A percentile compares a stretch with the other conserved stretches of the same genome.
Conservation (phyloP, 2,113 vertebrate species). For the Aplodontia rufa region DNA sequence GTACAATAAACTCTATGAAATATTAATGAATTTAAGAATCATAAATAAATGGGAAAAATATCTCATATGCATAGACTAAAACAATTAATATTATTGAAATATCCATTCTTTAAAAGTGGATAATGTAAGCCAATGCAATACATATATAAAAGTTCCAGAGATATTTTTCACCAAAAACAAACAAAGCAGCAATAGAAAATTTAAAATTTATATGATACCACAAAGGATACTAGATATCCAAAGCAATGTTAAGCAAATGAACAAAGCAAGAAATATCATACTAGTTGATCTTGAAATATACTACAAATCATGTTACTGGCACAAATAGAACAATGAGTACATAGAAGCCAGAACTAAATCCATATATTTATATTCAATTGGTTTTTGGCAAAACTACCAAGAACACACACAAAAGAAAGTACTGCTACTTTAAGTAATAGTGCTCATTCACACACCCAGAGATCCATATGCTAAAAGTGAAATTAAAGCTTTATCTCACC, state of each 20-base stretch:
- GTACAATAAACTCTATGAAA: background rate
- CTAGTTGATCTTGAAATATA: background rate
- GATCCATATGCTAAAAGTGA: background rate
- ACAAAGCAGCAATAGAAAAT: background rate
- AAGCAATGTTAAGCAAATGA: background rate
- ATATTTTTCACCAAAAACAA: background rate
- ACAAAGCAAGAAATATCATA: background rate
- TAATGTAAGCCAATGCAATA: too few species aligned
- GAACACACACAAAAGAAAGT: background rate
- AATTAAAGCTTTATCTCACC: background rate
- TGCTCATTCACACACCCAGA: accelerated
- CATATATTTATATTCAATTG: background rate
- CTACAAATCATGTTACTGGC: too few species aligned
- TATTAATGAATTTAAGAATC: background rate
- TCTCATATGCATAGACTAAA: background rate
- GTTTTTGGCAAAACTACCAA: background rate
- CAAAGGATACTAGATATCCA: background rate
- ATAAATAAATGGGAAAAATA: background rate
- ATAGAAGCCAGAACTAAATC: too few species aligned
- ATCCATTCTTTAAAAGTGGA: background rate
- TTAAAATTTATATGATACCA: background rate
- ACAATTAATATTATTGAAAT: background rate
- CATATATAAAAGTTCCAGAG: background rate
- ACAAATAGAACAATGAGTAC: background rate
- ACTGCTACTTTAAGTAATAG: background rate